Evolutionary conservation across 1,140 invertebrate species (phyloP).

Genomic region (Episyrphus balteatus): DNA sequence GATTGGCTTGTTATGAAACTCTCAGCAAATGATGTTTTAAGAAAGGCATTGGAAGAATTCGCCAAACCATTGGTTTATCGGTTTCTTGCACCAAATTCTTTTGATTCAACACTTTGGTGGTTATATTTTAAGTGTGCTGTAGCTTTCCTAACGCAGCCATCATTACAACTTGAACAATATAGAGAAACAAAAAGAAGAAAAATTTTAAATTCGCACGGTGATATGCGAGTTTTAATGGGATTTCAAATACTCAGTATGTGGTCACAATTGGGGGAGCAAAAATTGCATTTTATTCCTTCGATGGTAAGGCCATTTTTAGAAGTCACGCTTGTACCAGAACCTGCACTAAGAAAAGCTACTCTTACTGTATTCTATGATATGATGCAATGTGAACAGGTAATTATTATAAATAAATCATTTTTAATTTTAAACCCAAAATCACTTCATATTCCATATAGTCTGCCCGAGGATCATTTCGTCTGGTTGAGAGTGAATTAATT

Average conservation of each 20-base stretch:
- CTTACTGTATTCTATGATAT: constrained; percentile 94
- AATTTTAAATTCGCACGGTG: constrained; percentile 70
- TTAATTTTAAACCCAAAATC: neutral
- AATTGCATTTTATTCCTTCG: constrained; percentile 81
- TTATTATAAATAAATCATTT: constrained; percentile 1
- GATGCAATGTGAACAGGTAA: constrained; percentile 85
- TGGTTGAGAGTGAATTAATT: constrained; percentile 85
- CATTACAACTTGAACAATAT: constrained; percentile 76
- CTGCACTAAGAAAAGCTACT: constrained; percentile 77
- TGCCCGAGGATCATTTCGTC: constrained; percentile 69
- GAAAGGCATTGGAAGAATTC: constrained; percentile 76
- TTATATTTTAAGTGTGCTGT: constrained; percentile 83
- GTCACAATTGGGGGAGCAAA: constrained; percentile 66
- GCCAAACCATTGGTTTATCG: constrained; percentile 74
- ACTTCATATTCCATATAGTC: constrained; percentile 8
- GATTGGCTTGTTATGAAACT: constrained; percentile 93
- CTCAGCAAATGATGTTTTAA: constrained; percentile 78
- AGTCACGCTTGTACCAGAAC: constrained; percentile 84
- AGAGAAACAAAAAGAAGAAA: constrained; percentile 66
- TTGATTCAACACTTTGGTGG: constrained; percentile 68
- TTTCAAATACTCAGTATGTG: constrained; percentile 91
- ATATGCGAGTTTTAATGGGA: constrained; percentile 87
- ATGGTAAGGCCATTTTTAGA: constrained; percentile 92
- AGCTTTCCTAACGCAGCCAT: constrained; percentile 76
- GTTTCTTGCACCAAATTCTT: constrained; percentile 57